phyloP scores from a whole-genome alignment of 2,113 vertebrate species.

The Melanerpes formicivorus region DNA sequence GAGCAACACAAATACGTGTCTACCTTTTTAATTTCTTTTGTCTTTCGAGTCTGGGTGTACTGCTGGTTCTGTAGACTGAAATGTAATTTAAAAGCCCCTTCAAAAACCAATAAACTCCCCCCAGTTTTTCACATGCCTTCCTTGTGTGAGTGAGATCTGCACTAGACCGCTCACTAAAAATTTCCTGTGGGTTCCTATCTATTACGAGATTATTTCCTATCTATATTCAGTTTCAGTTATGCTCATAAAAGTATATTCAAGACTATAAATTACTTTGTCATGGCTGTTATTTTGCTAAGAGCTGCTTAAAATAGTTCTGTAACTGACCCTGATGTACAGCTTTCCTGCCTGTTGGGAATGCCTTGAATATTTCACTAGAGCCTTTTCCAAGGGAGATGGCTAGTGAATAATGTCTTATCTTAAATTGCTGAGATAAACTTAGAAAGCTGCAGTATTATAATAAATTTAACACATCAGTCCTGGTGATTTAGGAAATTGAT shows the following conservation, averaged over 20 bases:
- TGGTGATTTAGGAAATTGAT: neutral
- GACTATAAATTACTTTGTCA: neutral
- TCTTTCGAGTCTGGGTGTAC: neutral
- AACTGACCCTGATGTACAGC: neutral
- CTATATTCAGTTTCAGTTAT: neutral
- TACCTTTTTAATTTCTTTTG: neutral
- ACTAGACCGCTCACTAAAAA: neutral
- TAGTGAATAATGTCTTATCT: neutral
- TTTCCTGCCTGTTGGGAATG: conserved; percentile 32
- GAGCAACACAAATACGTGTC: neutral
- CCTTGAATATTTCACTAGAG: neutral
- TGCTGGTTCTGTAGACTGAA: neutral
- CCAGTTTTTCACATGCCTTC: neutral
- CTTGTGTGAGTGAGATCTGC: neutral
- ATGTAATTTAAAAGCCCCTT: neutral
- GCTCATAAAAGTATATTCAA: neutral
- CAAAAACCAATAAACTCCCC: accelerated
- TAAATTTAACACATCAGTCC: neutral
- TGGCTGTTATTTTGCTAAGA: neutral
- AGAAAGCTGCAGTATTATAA: neutral
- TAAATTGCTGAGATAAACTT: neutral
- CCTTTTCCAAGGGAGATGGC: neutral
- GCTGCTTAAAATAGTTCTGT: conserved; percentile 20
- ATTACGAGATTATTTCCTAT: neutral
- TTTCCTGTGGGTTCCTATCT: neutral